Base-by-base conservation (phyloP, 1,140 invertebrate genomes). In the Heliothis subflexa region DNA sequence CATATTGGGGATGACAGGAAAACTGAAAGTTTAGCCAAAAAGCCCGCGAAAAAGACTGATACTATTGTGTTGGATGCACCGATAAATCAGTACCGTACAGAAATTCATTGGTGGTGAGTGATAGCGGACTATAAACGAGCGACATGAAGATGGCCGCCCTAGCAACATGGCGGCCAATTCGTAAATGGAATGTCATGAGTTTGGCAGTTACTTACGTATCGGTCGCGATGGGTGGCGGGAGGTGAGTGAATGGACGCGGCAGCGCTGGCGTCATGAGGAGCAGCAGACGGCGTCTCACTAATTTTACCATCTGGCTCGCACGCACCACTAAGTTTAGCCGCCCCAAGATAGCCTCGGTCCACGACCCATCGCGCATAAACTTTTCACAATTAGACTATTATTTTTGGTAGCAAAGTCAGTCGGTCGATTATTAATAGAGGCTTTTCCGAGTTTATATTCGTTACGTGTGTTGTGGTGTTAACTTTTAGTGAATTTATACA, bases 351-450 rank as follows among this genome's bases (percentile, higher is more conserved):
- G 94, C 92, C 87, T 84, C 90, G 93, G 90, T 93, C 94, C 93
- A 91, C 93, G 92, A 94, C 90, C 92, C 93, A 93, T 93, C 92
- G 89, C 91, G 91, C 92, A 94, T 93, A 94, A 94, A 94, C 91
- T 94, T 94, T 94, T 94, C 94, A 93, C 91, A 95, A 95, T 95
- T 95, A 95, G 94, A 95, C 94, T 94, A 95, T 95, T 95, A 95
- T 95, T 95, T 95, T 95, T 94, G 94, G 94, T 94, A 94, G 92
- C 93, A 91, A 94, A 93, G 91, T 93, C 93, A 94, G 92, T 93
- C 92, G 92, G 92, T 93, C 92, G 92, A 93, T 93, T 94, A 94
- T 94, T 94, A 94, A 94, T 94, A 94, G 93, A 94, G 93, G 93
- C 92, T 93, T 94, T 94, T 93, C 92, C 90, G 90, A 93, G 93